These are phyloP conservation scores for Cuculus canorus DNA, from an alignment of 2,797 vertebrate species.

Conservation along the genomic window DNA sequence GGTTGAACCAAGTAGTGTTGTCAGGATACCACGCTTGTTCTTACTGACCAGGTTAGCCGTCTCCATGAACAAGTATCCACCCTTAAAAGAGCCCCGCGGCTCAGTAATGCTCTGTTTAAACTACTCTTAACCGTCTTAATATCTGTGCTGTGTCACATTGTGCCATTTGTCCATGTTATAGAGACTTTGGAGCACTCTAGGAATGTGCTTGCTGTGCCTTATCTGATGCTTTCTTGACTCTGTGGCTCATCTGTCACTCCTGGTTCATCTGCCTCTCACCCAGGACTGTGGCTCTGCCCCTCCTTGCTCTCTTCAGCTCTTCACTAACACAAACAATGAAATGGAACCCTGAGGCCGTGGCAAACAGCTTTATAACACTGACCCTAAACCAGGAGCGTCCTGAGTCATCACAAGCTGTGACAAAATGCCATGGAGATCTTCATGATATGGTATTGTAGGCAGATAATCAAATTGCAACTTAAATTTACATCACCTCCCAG, in stretches of 20 bases:
- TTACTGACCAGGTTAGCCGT: not conserved
- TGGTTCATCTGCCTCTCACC: not conserved
- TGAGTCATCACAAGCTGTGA: not conserved
- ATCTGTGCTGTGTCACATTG: not conserved
- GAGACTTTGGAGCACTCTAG: not conserved
- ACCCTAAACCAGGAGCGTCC: not conserved
- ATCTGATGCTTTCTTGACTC: not conserved
- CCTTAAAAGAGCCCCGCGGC: not conserved
- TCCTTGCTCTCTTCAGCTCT: not conserved
- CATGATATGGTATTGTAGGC: not conserved
- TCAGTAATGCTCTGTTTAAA: not conserved
- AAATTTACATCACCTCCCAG: not conserved
- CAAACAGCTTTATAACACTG: not conserved
- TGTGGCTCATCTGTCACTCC: not conserved
- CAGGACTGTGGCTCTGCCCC: not conserved
- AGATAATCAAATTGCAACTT: not conserved
- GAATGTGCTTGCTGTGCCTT: not conserved
- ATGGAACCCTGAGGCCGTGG: not conserved
- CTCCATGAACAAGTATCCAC: not conserved
- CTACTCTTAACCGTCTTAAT: not conserved
- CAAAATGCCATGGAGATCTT: not conserved
- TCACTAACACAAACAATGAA: not conserved
- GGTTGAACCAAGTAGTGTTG: not conserved
- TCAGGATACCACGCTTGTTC: not conserved
- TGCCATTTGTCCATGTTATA: not conserved